A percentile compares a stretch with the other conserved stretches of the same genome.
Evolutionary conservation across 1,140 invertebrate genomes (phyloP).

Genomic region (Magallana ariakensis): DNA sequence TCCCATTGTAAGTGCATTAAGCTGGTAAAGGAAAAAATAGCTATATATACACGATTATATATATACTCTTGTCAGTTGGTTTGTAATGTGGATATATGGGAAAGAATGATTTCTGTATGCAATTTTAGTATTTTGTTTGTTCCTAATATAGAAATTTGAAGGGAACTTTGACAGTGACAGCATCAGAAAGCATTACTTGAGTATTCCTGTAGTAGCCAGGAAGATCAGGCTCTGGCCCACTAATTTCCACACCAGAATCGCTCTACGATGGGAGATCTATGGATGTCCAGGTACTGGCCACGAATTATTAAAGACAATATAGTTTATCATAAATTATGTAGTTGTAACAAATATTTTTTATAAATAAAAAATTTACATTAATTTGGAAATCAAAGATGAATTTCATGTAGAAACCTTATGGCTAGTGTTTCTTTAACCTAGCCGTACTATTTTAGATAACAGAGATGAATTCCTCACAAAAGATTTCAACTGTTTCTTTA

Average conservation of each 20-base stretch:
- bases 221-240: slow-evolving; percentile 81
- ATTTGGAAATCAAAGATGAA: background rate
- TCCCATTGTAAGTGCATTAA: slow-evolving; percentile 44
- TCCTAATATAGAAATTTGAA: slow-evolving; percentile 78
- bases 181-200: slow-evolving; percentile 81
- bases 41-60: background rate
- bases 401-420: background rate
- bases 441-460: no score
- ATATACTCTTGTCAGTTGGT: no score
- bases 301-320: background rate
- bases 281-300: slow-evolving; percentile 79
- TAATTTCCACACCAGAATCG: slow-evolving; percentile 79
- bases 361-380: no score
- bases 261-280: slow-evolving; percentile 80
- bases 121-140: background rate
- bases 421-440: background rate
- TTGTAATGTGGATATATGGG: no score
- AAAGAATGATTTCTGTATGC: no score
- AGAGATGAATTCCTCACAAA: background rate
- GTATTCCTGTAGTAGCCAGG: slow-evolving; percentile 79
- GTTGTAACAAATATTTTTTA: background rate
- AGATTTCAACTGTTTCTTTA: background rate
- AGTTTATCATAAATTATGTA: background rate
- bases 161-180: slow-evolving; percentile 81
- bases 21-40: background rate